Conservation (phyloP, 2,888 invertebrate species). For the Diarsia dahlii region DNA sequence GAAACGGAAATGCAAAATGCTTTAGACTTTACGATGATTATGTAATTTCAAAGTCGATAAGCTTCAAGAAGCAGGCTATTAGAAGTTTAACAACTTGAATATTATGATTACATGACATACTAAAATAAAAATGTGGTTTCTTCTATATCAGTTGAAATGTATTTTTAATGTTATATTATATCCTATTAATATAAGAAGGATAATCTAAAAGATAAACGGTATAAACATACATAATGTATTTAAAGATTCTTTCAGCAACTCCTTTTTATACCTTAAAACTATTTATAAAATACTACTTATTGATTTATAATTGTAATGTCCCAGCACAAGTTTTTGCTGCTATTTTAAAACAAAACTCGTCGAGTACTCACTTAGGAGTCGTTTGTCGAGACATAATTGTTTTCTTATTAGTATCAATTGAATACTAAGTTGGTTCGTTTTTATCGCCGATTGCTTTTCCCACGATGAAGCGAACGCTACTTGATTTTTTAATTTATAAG, state of each 20-base stretch:
- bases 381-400: constrained; percentile 61
- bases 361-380: constrained; percentile 52
- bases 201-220: background rate
- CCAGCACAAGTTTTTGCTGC: constrained; percentile 31
- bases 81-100: constrained; percentile 1
- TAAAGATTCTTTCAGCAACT: background rate
- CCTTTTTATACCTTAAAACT: background rate
- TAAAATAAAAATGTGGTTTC: background rate
- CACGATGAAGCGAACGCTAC: constrained; percentile 47
- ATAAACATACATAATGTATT: background rate
- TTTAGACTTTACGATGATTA: constrained; percentile 20
- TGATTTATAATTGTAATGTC: constrained; percentile 33
- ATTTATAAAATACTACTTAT: constrained; percentile 6
- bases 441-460: constrained; percentile 52
- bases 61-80: background rate
- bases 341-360: constrained; percentile 48
- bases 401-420: constrained; percentile 65
- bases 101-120: no score
- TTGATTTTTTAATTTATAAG: constrained; percentile 44
- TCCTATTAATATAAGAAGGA: background rate
- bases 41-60: constrained; percentile 4
- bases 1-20: constrained; percentile 5
- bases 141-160: background rate
- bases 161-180: background rate
- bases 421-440: constrained; percentile 57